Base-by-base conservation (phyloP, 2,888 invertebrate species). In the Cheilosia vulpina region DNA sequence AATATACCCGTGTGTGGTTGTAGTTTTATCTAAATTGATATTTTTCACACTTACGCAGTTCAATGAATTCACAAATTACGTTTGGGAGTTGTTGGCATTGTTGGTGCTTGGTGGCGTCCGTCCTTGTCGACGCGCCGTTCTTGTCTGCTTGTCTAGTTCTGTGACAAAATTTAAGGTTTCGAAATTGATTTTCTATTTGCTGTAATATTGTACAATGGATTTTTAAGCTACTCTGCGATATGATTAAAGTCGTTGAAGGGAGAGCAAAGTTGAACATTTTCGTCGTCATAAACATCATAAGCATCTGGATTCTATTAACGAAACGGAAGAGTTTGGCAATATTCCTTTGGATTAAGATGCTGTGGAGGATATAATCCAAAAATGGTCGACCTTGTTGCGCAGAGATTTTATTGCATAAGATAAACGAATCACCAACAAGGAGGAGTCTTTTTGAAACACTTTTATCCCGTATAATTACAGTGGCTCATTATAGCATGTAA, bases 31-130 rank as follows among this genome's bases (percentile, higher is more conserved):
- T 92, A 91, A 92, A 91, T 91, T 92, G 92, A 90, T 91, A 91
- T 91, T 92, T 92, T 92, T 92, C 92, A 91, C 92, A 91, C 91
- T 91, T 90, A 91, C 90, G 91, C 91, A 92, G 92, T 92, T 92
- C 92, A 92, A 90, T 92, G 92, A 91, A 90, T 92, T 91, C 89
- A 90, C 90, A 92, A 92, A 92, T 92, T 92, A 92, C 92, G 90
- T 91, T 91, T 90, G 92, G 91, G 92, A 92, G 90, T 91, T 89
- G 90, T 91, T 89, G 89, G 89, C 89, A 77, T 85, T 85, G 85
- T 81, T 72, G 72, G 88, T 89, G 88, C 85, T 87, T 60, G 52
- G 0, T 45, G 68, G 27, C 55, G 50, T 55, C 58, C 72, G 73
- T 75, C 75, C 73, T 79, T 79, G 84, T 55, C 43, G 47, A 60